Evolutionary conservation across 2,797 vertebrate species (phyloP), one percentile per base, ranked within the genome.

Genomic region (Gymnodraco acuticeps): DNA sequence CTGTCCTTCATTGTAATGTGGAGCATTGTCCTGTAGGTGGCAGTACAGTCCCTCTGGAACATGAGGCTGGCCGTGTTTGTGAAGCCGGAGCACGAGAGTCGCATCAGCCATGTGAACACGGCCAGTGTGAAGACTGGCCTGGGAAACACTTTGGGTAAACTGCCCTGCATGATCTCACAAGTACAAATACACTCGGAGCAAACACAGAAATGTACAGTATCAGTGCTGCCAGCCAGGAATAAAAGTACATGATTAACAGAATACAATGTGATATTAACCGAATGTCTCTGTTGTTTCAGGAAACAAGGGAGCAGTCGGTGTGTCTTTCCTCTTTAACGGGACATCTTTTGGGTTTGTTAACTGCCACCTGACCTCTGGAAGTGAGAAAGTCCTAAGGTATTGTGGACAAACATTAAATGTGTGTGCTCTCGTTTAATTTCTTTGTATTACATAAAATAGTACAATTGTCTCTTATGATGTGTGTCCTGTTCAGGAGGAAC

Each of bases 271-370:
- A 63, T 74, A 53, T 46, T 62, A 20, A 58, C 10, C 38, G 16
- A 60, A 16, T 31, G 3, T 75, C 66, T 75, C 8, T 67, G 0
- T 71, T 73, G 42, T 88, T 90, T 64, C 78, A 96, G 96, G 96
- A 68, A 95, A 95, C 86, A 96, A 96, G 66, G 96, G 96, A 17
- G 96, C 95, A 4, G 94, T 96, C 19, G 96, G 96, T 0, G 81
- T 96, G 55, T 96, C 96, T 9, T 91, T 96, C 78, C 87, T 93
- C 52, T 95, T 96, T 63, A 94, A 83, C 19, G 93, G 93, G 16
- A 95, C 94, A 9, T 95, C 96, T 3, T 94, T 96, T 86, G 96
- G 95, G 10, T 96, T 96, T 83, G 94, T 96, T 7, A 96, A 96
- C 88, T 96, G 95, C 68, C 96, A 96, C 77, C 88, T 96, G 84